Evolutionary conservation across 2,113 vertebrate genomes (phyloP).

Genomic region (Emydura subglobosa): DNA sequence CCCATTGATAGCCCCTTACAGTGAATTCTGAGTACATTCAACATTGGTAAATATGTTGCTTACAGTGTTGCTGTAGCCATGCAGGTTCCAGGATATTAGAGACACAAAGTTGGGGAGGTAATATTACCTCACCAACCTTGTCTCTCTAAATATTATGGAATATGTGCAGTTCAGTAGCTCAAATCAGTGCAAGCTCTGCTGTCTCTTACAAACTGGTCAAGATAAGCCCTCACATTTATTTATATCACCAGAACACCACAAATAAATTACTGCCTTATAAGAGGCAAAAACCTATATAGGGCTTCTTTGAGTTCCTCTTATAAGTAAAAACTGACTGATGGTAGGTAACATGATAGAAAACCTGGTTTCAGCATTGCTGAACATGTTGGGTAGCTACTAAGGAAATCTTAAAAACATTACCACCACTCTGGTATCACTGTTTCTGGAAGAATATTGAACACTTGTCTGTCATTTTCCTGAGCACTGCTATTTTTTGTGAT

Average conservation of each 20-base stretch:
- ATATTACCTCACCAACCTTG: too few species aligned
- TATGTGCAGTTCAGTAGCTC: background rate
- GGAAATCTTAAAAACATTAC: background rate
- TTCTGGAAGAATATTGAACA: background rate
- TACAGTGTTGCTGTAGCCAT: too few species aligned
- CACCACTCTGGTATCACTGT: background rate
- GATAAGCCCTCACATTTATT: background rate
- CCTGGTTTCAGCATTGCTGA: background rate
- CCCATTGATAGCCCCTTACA: background rate
- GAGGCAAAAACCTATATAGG: background rate
- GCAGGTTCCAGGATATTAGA: too few species aligned
- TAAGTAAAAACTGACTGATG: too few species aligned
- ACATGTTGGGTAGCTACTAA: background rate
- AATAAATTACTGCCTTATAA: background rate
- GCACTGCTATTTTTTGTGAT: background rate
- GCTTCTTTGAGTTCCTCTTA: background rate
- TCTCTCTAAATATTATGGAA: background rate
- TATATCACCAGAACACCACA: background rate
- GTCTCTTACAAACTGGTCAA: background rate
- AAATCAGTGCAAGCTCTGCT: background rate
- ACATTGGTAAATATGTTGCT: background rate
- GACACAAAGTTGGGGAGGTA: too few species aligned
- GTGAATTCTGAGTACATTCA: background rate
- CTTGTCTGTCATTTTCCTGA: background rate
- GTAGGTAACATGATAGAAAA: background rate